Conservation (phyloP, 2,113 vertebrate genomes). For the Theropithecus gelada region DNA sequence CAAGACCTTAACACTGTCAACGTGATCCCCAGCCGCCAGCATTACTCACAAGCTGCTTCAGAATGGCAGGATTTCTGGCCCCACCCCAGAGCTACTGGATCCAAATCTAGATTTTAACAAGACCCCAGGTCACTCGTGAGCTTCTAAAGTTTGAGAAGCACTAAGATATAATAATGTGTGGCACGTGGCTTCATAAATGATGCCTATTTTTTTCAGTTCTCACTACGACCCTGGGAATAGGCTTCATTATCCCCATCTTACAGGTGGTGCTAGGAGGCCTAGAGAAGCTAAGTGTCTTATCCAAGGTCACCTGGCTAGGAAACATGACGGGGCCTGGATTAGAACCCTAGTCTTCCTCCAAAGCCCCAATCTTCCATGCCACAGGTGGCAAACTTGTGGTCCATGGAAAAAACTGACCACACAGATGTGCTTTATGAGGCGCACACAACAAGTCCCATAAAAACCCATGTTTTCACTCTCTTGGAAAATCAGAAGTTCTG, state of each 20-base stretch:
- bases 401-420: neutral
- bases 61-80: neutral
- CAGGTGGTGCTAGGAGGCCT: neutral
- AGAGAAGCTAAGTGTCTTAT: neutral
- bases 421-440: neutral
- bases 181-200: neutral
- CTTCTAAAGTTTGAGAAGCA: neutral
- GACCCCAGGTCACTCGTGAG: rapidly evolving
- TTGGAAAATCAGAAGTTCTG: neutral
- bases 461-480: neutral
- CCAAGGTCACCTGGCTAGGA: neutral
- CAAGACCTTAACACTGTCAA: neutral
- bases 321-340: neutral
- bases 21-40: rapidly evolving
- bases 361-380: neutral
- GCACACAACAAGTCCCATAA: neutral
- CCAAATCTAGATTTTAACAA: neutral
- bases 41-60: neutral
- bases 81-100: neutral
- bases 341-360: neutral
- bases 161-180: neutral
- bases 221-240: rapidly evolving
- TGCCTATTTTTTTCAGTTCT: neutral
- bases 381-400: neutral
- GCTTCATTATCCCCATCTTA: neutral